Percentiles rank a stretch among this genome's conserved stretches.
These are phyloP conservation scores for Ctena decussata DNA, from an alignment of 2,888 invertebrate genomes.

Conservation along the genomic window DNA sequence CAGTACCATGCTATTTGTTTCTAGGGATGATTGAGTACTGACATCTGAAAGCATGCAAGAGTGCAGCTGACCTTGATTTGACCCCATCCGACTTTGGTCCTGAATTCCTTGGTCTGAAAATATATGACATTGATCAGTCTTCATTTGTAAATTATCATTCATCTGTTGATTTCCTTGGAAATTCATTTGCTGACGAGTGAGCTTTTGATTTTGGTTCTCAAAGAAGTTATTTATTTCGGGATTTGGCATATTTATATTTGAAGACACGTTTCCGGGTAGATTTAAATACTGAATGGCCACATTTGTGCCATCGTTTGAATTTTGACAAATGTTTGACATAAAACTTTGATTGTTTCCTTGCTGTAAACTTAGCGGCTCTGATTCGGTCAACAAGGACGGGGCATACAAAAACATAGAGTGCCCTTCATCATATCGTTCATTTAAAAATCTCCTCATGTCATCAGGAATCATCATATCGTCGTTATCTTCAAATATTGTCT, in stretches of 20 bases:
- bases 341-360: constrained; percentile 50
- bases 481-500: constrained; percentile 89
- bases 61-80: constrained; percentile 13
- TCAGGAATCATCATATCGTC: constrained; percentile 94
- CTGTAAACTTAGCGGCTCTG: constrained; percentile 62
- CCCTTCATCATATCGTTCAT: constrained; percentile 77
- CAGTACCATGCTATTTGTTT: constrained; percentile 33
- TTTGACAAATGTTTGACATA: constrained; percentile 53
- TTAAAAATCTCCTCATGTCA: constrained; percentile 97
- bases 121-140: constrained; percentile 57
- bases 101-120: too few species aligned
- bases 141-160: constrained; percentile 62
- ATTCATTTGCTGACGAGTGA: constrained; percentile 42
- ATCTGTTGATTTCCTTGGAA: constrained; percentile 15
- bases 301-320: constrained; percentile 58
- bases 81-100: constrained; percentile 4
- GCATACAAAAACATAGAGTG: constrained; percentile 62
- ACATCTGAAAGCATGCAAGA: background rate
- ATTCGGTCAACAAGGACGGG: constrained; percentile 59
- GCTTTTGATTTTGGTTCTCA: constrained; percentile 38
- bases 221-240: constrained; percentile 48
- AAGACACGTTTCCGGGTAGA: constrained; percentile 38
- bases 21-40: background rate
- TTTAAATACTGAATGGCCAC: constrained; percentile 62
- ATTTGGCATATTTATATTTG: constrained; percentile 27